Evolutionary conservation across 2,888 invertebrate species (phyloP), one percentile per base, ranked within the genome.

Genomic region (Parnassius glacialis): DNA sequence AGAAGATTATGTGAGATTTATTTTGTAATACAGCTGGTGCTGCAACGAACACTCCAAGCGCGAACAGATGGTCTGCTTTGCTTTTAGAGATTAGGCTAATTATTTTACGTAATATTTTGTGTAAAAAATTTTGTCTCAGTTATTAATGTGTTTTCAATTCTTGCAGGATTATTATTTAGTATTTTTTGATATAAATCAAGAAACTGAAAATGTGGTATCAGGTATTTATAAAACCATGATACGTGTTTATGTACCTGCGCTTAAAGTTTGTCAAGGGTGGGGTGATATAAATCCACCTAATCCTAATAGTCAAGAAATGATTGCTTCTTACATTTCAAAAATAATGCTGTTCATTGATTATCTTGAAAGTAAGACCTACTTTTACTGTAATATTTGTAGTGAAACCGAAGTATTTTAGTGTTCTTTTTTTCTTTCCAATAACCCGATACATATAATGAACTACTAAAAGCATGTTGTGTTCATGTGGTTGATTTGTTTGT

Each of bases 261-360:
- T 91, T 13, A 70, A 76, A 54, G 72, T 64, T 3, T 90, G 89
- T 63, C 77, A 80, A 63, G 84, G 79, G 1, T 91, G 91, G 91
- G 91, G 92, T 16, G 83, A 88, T 54, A 72, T 92, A 5, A 92
- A 91, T 64, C 90, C 90, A 0, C 91, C 91, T 0, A 90, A 91
- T 62, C 90, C 91, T 1, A 83, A 75, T 20, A 90, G 90, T 67
- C 72, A 67, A 48, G 83, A 85, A 9, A 84, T 84, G 7, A 88
- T 88, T 45, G 84, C 83, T 43, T 69, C 74, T 13, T 91, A 90
- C 52, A 72, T 85, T 63, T 85, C 87, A 1, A 90, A 87, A 73
- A 85, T 90, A 61, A 83, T 83, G 81, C 68, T 91, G 13, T 90
- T 91, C 61, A 79, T 87, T 64, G 88, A 90, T 64, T 91, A 89